Base-by-base conservation (phyloP, 2,888 invertebrate species). In the Monochamus alternatus region DNA sequence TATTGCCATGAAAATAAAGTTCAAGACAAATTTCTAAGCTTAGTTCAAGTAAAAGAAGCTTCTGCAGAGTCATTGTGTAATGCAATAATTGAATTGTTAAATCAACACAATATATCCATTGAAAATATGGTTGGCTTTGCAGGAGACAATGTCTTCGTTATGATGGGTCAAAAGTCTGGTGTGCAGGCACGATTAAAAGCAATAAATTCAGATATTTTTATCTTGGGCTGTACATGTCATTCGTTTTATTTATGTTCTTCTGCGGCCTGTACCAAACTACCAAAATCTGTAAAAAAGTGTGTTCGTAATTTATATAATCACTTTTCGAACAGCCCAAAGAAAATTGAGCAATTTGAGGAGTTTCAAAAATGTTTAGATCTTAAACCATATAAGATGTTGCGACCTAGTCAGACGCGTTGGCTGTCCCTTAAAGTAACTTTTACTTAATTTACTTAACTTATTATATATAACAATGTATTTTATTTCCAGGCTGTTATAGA, bases 101-200 rank as follows among this genome's bases (percentile, higher is more conserved):
- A n/a, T n/a, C n/a, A n/a, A n/a, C 5, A 52, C 12, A 10, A 52
- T 7, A 52, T 52, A 8, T 12, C 52, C 4, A 52, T 52, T 52
- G 12, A 52, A 52, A 52, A 58, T 14, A 58, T 58, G 22, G 2
- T 58, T 3, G 58, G 58, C 3, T 58, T 58, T 22, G 58, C 58
- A 58, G 58, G 10, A 14, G 58, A 58, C 14, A 58, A 58, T 14
- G 58, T 14, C 2, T 10, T 31, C 10, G 60, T 60, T 31, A 60
- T 60, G 60, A 60, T 60, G 60, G 30, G 60, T 31, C 60, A 31
- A 60, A 60, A 3, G 31, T 30, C 31, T 31, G 60, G 60, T 31
- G 60, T 60, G 3, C 30, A 31, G 10, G 32, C 60, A 7, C 4
- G 31, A 10, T 60, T 60, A 4, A 60, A 60, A 30, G 5, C 31